phyloP scores from a whole-genome alignment of 1,140 invertebrate species.

The Centruroides vittatus region DNA sequence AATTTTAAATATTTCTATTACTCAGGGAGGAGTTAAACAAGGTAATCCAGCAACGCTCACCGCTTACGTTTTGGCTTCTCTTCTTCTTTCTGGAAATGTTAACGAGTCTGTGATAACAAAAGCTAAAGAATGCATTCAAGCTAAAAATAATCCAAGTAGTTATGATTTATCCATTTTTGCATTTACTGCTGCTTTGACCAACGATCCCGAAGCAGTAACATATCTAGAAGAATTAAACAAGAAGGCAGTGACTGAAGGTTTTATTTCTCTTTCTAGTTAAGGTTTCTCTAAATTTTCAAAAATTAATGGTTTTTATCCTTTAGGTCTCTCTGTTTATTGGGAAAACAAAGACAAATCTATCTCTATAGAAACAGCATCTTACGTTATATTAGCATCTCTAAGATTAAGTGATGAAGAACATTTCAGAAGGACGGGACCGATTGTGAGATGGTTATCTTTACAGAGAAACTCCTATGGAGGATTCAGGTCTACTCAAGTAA shows the following conservation, averaged over 20 bases:
- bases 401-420: conserved; percentile 38
- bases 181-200: background rate
- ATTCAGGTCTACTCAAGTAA: conserved; percentile 46
- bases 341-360: conserved; percentile 14
- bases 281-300: too few relatives aligned
- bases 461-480: conserved; percentile 61
- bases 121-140: background rate
- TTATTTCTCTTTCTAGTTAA: too few relatives aligned
- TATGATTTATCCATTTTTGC: background rate
- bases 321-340: background rate
- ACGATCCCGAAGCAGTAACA: background rate
- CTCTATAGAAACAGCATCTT: conserved; percentile 58
- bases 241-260: background rate
- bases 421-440: conserved; percentile 37
- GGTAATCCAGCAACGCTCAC: background rate
- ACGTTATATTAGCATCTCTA: conserved; percentile 47
- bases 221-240: background rate
- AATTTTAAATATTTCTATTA: background rate
- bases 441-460: conserved; percentile 51
- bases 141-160: background rate
- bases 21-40: background rate
- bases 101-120: background rate
- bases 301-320: too few relatives aligned
- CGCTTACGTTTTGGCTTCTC: background rate
- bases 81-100: background rate